These are phyloP conservation scores for Eumaeus atala DNA, from an alignment of 1,140 invertebrate species.

Conservation along the genomic window DNA sequence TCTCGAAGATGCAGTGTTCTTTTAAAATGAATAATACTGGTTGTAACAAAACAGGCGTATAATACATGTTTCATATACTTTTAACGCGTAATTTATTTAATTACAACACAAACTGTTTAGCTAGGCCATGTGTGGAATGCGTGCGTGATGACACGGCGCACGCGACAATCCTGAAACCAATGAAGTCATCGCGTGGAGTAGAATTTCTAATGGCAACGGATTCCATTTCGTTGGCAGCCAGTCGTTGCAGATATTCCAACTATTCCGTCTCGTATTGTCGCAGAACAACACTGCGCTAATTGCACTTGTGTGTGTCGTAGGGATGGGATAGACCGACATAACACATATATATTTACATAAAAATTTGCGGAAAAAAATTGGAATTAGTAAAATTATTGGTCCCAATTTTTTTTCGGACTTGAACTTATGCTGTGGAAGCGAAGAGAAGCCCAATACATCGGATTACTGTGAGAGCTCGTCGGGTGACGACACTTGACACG, in stretches of 20 bases:
- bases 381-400: too few species aligned
- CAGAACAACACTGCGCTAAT: slow-evolving; percentile 25
- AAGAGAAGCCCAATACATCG: too few species aligned
- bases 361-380: too few species aligned
- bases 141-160: slow-evolving; percentile 34
- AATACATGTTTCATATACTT: not conserved
- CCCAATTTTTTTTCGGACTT: too few species aligned
- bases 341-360: too few species aligned
- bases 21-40: too few species aligned
- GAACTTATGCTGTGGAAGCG: too few species aligned
- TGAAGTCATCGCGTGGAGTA: slow-evolving; percentile 59
- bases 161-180: slow-evolving; percentile 40
- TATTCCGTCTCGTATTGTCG: slow-evolving; percentile 46
- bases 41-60: too few species aligned
- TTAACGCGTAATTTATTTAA: slow-evolving; percentile 21
- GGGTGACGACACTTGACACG: too few species aligned
- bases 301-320: slow-evolving; percentile 3
- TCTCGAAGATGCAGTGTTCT: too few species aligned
- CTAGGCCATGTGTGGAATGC: slow-evolving; percentile 27
- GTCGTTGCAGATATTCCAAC: slow-evolving; percentile 44
- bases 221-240: slow-evolving; percentile 61
- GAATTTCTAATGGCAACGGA: slow-evolving; percentile 59
- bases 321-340: too few species aligned
- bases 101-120: slow-evolving; percentile 30
- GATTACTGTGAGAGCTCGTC: too few species aligned